phyloP scores from a whole-genome alignment of 37 sponge, comb jelly and placozoan species.

The Trichoplax adhaerens region DNA sequence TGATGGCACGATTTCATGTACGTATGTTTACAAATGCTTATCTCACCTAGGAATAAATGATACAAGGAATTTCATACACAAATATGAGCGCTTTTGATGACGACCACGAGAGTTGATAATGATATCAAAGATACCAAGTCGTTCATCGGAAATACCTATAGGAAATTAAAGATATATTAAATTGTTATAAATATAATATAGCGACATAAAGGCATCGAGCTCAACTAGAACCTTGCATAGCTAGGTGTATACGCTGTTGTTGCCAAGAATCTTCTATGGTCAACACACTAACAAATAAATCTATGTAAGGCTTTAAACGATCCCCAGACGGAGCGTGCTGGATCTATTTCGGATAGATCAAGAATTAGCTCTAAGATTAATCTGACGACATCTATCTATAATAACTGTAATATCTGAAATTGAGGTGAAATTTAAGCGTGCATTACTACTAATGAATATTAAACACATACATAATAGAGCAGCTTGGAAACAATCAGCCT shows the following conservation, averaged over 20 bases:
- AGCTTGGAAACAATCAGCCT: conserved; percentile 13
- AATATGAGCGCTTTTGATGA: conserved; percentile 68
- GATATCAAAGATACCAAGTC: conserved; percentile 40
- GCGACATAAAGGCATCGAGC: too few relatives aligned
- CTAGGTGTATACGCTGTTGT: conserved; percentile 20
- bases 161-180: not conserved
- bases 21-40: too few relatives aligned
- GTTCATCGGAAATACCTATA: conserved; percentile 15
- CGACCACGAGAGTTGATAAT: conserved; percentile 44
- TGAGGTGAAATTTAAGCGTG: too few relatives aligned
- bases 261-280: conserved; percentile 79
- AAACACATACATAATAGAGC: conserved; percentile 14
- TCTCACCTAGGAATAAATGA: conserved; percentile 40
- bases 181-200: too few relatives aligned
- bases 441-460: too few relatives aligned
- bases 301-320: conserved; percentile 67
- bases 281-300: conserved; percentile 55
- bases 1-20: too few relatives aligned
- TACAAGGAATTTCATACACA: conserved; percentile 62
- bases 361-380: too few relatives aligned
- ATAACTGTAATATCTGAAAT: too few relatives aligned
- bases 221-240: conserved; percentile 23
- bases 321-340: conserved; percentile 33
- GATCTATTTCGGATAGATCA: too few relatives aligned
- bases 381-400: too few relatives aligned